Percentiles rank a stretch among this genome's conserved stretches.
Evolutionary conservation across 2,888 invertebrate species (phyloP).

Genomic region (Odontothrips loti): DNA sequence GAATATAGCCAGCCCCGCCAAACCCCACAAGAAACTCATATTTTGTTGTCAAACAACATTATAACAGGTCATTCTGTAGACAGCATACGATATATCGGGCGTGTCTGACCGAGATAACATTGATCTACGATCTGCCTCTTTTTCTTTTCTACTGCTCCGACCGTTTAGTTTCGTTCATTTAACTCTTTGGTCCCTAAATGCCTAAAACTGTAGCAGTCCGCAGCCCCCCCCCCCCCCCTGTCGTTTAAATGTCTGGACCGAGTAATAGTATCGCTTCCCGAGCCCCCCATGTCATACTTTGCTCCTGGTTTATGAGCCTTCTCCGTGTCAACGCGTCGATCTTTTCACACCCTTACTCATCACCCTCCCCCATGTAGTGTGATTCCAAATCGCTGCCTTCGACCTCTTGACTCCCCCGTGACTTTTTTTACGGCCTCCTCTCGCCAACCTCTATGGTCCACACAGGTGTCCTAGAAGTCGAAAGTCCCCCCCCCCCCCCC

Average conservation of each 20-base stretch:
- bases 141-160: background rate
- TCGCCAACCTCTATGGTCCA: background rate
- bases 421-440: background rate
- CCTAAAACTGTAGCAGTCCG: background rate
- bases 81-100: constrained; percentile 9
- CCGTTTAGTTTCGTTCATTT: background rate
- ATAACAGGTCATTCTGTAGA: background rate
- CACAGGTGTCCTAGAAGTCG: background rate
- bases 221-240: background rate
- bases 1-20: no score
- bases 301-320: background rate
- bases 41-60: constrained; percentile 20
- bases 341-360: background rate
- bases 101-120: constrained; percentile 7
- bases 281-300: background rate
- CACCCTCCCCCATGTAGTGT: background rate
- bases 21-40: background rate
- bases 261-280: background rate
- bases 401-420: background rate
- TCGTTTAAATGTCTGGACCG: background rate
- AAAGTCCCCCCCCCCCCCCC: background rate
- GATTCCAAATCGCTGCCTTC: background rate
- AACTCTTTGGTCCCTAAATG: no score
- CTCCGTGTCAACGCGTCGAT: background rate
- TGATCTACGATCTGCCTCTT: background rate